phyloP scores from a whole-genome alignment of 2,888 invertebrate genomes.

The Nineta flava region DNA sequence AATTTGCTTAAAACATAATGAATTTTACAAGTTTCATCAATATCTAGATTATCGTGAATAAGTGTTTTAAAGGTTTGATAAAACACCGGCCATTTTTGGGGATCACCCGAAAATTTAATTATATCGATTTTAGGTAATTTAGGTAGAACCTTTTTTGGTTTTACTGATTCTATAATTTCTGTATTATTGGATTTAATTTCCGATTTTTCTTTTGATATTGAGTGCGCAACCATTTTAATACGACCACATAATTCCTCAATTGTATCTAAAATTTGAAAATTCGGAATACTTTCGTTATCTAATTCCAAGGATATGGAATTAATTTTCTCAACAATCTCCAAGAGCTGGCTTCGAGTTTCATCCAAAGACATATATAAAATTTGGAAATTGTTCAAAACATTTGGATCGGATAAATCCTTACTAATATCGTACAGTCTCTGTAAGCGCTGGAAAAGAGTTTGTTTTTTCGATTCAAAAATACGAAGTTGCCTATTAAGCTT shows the following conservation, averaged over 20 bases:
- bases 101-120: background rate
- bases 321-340: background rate
- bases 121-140: too few relatives aligned
- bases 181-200: too few relatives aligned
- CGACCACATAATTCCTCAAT: background rate
- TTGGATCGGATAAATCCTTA: background rate
- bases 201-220: background rate
- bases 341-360: background rate
- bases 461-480: background rate
- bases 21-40: background rate
- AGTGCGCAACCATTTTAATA: background rate
- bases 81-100: background rate
- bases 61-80: background rate
- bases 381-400: background rate
- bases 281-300: background rate
- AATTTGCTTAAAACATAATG: background rate
- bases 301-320: background rate
- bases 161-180: too few relatives aligned
- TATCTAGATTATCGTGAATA: background rate
- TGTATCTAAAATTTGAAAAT: background rate
- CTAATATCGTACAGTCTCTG: background rate
- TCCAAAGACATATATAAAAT: background rate
- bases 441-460: background rate
- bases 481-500: background rate
- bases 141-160: too few relatives aligned